Conservation (phyloP, 2,888 invertebrate species). For the Desoria tigrina region DNA sequence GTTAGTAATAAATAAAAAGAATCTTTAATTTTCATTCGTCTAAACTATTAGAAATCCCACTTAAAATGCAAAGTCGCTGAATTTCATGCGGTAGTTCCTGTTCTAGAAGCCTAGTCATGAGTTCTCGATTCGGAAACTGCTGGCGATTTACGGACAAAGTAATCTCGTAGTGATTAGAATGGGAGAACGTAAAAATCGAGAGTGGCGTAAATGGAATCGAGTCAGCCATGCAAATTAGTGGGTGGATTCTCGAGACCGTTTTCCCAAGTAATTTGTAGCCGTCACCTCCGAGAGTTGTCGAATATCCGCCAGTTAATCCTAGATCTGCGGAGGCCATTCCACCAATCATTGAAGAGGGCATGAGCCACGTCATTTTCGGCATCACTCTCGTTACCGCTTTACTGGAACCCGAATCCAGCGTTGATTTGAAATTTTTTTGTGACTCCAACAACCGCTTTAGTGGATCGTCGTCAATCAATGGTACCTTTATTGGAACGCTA, state of each 20-base stretch:
- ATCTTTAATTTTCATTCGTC: not conserved
- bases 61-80: not conserved
- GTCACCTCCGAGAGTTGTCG: conserved; percentile 23
- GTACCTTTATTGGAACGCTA: conserved; percentile 23
- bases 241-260: conserved; percentile 11
- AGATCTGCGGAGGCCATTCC: conserved; percentile 3
- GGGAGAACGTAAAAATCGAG: conserved; percentile 33
- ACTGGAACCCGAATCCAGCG: conserved; percentile 12
- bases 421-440: not conserved
- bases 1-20: not conserved
- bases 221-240: conserved; percentile 22
- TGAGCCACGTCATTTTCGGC: conserved; percentile 11
- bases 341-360: conserved; percentile 4
- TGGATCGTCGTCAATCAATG: conserved; percentile 14
- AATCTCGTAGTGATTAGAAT: conserved; percentile 26
- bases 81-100: conserved; percentile 1
- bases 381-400: too few species aligned
- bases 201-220: conserved; percentile 18
- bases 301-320: conserved; percentile 18
- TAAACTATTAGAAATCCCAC: not conserved
- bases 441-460: conserved; percentile 9
- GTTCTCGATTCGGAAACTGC: conserved; percentile 15
- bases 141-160: conserved; percentile 29
- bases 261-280: conserved; percentile 20
- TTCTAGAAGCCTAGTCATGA: conserved; percentile 12